phyloP scores from a whole-genome alignment of 2,888 invertebrate genomes.

The Automeris io region DNA sequence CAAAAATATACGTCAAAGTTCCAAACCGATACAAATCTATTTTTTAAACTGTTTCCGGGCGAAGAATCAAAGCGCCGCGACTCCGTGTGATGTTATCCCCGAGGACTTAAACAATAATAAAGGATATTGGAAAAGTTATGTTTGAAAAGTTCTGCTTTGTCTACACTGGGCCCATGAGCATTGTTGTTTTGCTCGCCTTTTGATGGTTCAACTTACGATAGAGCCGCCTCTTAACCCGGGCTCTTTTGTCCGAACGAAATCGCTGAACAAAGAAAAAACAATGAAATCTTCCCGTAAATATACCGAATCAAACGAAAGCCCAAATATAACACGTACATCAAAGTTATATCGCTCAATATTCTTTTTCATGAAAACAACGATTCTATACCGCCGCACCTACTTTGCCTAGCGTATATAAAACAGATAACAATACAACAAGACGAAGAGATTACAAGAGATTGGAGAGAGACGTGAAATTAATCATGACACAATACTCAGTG shows the following conservation, averaged over 20 bases:
- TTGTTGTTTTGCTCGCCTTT: constrained; percentile 1
- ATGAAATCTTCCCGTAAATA: not conserved
- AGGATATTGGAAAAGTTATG: constrained; percentile 22
- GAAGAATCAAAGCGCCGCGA: not conserved
- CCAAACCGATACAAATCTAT: not conserved
- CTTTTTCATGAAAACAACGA: too few relatives aligned
- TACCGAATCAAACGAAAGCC: not conserved
- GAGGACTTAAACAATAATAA: constrained; percentile 12
- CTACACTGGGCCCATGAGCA: constrained; percentile 3
- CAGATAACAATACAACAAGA: too few relatives aligned
- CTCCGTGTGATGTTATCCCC: constrained; percentile 1
- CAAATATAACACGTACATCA: too few relatives aligned
- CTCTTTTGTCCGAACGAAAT: not conserved
- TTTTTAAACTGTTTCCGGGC: not conserved
- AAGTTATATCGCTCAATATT: too few relatives aligned
- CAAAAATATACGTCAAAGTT: too few relatives aligned
- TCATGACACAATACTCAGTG: too few relatives aligned
- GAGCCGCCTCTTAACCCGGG: not conserved
- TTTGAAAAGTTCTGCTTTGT: constrained; percentile 15
- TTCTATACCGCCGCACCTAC: too few relatives aligned
- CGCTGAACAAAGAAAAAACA: not conserved
- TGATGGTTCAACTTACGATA: constrained; percentile 4
- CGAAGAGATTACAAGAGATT: too few relatives aligned
- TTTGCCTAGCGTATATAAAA: too few relatives aligned
- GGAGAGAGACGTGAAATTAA: too few relatives aligned